Evolutionary conservation across 1,140 invertebrate species (phyloP).

Genomic region (Ephestia elutella): DNA sequence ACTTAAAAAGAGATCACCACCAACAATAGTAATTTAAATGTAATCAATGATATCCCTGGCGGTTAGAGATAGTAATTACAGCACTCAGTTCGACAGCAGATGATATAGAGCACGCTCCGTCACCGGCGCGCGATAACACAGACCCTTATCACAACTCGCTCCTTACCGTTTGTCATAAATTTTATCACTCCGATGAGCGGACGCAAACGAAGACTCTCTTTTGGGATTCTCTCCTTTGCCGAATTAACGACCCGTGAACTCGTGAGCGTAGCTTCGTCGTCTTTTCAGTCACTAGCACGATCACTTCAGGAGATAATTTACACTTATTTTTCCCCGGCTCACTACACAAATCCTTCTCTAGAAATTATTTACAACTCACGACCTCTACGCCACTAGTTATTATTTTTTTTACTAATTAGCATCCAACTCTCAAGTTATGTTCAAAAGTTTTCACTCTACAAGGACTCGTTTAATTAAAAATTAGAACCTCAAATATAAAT

Average conservation of each 20-base stretch:
- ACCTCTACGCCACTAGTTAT: background rate
- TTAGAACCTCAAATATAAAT: background rate
- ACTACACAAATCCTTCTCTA: slow-evolving; percentile 13
- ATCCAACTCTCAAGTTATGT: background rate
- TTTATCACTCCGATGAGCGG: slow-evolving; percentile 67
- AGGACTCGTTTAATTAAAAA: slow-evolving; percentile 4
- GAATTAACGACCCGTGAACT: slow-evolving; percentile 67
- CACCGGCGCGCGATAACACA: slow-evolving; percentile 48
- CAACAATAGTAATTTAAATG: background rate
- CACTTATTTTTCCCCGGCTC: slow-evolving; percentile 27
- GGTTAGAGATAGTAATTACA: slow-evolving; percentile 29
- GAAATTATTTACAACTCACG: background rate
- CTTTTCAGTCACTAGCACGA: slow-evolving; percentile 59
- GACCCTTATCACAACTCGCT: slow-evolving; percentile 63
- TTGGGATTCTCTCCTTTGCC: slow-evolving; percentile 45
- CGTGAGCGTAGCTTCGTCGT: slow-evolving; percentile 49
- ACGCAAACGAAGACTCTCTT: slow-evolving; percentile 54
- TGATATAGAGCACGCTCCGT: slow-evolving; percentile 28
- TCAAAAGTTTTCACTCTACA: slow-evolving; percentile 19
- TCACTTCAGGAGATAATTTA: slow-evolving; percentile 39
- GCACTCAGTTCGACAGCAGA: slow-evolving; percentile 28
- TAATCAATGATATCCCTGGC: slow-evolving; percentile 1
- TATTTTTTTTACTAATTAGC: background rate
- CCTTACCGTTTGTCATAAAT: slow-evolving; percentile 73
- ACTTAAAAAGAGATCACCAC: background rate